These are phyloP conservation scores for Hydrotaea cyrtoneurina DNA, from an alignment of 2,888 invertebrate species.

Conservation along the genomic window DNA sequence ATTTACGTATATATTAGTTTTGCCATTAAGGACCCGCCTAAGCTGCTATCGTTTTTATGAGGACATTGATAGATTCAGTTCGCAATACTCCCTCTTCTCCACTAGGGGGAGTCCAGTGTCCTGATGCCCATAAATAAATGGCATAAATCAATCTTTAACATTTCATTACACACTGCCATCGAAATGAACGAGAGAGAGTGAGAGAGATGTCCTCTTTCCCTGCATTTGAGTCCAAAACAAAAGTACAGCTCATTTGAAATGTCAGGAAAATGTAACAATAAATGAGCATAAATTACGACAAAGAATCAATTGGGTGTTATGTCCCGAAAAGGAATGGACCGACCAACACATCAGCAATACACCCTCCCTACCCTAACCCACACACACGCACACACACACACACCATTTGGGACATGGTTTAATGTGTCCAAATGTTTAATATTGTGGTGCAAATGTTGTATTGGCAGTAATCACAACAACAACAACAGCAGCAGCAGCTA, in stretches of 20 bases:
- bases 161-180: neutral
- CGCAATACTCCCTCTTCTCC: too few species aligned
- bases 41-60: neutral
- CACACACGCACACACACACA: neutral
- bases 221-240: neutral
- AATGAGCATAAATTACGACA: constrained; percentile 38
- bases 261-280: constrained; percentile 55
- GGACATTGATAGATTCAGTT: constrained; percentile 1
- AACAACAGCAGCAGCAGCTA: neutral
- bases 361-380: neutral
- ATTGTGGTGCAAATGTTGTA: constrained; percentile 43
- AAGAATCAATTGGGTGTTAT: constrained; percentile 8
- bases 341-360: neutral
- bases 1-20: too few species aligned
- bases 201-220: constrained; percentile 30
- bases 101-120: neutral
- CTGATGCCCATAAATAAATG: constrained; percentile 5
- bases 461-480: constrained; percentile 20
- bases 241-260: constrained; percentile 54
- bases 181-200: neutral
- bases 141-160: constrained; percentile 52
- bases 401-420: constrained; percentile 15
- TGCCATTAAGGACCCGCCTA: neutral
- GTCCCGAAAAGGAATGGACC: neutral
- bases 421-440: constrained; percentile 55